phyloP scores from a whole-genome alignment of 2,797 vertebrate genomes.

The Acrossocheilus wenchowensis region DNA sequence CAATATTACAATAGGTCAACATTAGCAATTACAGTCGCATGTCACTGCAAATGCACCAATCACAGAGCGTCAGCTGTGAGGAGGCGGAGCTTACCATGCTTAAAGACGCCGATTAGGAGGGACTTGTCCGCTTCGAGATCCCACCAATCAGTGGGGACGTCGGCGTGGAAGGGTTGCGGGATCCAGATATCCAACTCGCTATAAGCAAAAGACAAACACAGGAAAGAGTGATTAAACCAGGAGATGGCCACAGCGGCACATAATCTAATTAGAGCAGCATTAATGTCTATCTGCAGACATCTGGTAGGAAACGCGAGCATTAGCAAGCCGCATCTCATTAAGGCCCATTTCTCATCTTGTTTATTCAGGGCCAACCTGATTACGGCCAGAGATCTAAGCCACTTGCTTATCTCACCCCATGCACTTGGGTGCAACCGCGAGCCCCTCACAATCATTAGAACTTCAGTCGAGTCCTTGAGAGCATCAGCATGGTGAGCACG shows the following conservation, averaged over 20 bases:
- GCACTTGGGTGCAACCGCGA: conserved; percentile 25
- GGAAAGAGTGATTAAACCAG: conserved; percentile 56
- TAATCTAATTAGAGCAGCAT: conserved; percentile 55
- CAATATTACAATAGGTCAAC: conserved; percentile 49
- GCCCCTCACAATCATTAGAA: conserved; percentile 37
- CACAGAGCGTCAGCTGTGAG: conserved; percentile 65
- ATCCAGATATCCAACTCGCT: conserved; percentile 97
- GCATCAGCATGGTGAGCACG: conserved; percentile 66
- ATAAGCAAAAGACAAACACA: conserved; percentile 51
- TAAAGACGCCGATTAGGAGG: conserved; percentile 96
- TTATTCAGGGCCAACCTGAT: conserved; percentile 50
- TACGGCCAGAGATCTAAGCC: conserved; percentile 50
- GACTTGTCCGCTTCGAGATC: conserved; percentile 95
- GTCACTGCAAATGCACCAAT: conserved; percentile 72
- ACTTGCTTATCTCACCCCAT: conserved; percentile 32
- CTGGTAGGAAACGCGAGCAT: conserved; percentile 56
- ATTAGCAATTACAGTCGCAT: conserved; percentile 54
- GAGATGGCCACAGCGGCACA: conserved; percentile 39
- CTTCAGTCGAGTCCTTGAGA: conserved; percentile 45
- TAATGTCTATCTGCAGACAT: conserved; percentile 58
- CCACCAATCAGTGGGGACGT: conserved; percentile 98
- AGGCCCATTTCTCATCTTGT: conserved; percentile 52
- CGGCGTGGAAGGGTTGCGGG: conserved; percentile 94
- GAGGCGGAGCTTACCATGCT: conserved; percentile 85
- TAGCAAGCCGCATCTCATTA: conserved; percentile 52